These are phyloP conservation scores for Sebastiscus albofasciatus DNA, from an alignment of 2,797 vertebrate species.

Conservation along the genomic window DNA sequence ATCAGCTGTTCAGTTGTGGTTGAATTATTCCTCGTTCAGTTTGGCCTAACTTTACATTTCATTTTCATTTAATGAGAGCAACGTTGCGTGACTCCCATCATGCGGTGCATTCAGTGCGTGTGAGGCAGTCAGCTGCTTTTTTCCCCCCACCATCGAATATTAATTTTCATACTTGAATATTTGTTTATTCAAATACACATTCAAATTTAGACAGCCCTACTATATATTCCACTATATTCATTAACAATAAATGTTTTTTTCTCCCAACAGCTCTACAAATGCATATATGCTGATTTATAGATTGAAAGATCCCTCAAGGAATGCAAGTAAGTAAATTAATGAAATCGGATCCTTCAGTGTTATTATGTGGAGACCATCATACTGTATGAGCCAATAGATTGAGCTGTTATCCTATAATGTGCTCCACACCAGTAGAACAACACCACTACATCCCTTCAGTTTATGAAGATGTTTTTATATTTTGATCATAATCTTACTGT, in stretches of 20 bases:
- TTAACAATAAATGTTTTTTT: neutral
- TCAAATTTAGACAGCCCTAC: no score
- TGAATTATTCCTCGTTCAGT: no score
- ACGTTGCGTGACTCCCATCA: no score
- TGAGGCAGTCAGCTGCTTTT: no score
- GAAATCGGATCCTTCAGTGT: neutral
- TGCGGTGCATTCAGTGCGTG: no score
- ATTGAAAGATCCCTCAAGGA: conserved; percentile 93
- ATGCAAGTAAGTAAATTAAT: conserved; percentile 91
- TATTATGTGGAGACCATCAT: neutral
- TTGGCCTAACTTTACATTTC: no score
- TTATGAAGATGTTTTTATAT: neutral
- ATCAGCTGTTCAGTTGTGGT: no score
- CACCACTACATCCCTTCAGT: neutral
- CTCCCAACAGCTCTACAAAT: conserved; percentile 92
- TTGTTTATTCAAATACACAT: no score
- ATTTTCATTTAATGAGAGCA: no score
- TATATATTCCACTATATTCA: neutral
- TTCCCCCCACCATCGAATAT: no score
- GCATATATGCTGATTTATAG: conserved; percentile 99
- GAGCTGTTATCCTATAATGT: neutral
- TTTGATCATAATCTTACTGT: neutral
- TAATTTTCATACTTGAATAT: no score
- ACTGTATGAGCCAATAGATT: neutral
- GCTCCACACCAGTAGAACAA: neutral